Evolutionary conservation across 2,113 vertebrate species (phyloP), one percentile per base, ranked within the genome.

Genomic region (Manacus vitellinus): DNA sequence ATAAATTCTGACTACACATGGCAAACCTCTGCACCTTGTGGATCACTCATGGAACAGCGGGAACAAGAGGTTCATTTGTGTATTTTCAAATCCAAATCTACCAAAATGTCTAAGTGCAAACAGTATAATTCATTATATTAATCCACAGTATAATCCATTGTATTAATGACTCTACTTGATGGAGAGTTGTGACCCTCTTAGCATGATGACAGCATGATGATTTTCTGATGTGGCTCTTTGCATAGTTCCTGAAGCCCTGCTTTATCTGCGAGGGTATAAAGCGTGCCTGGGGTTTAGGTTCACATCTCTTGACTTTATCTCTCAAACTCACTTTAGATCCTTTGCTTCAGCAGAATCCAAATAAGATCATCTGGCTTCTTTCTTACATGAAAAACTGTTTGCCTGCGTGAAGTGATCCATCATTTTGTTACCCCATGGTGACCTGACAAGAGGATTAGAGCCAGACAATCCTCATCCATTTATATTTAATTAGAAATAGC

Each of bases 401-500:
- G 35, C 31, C 21, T 0, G 0, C 27, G 25, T 83, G 72, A 85
- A 62, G 18, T 35, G 31, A 87, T 75, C 56, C 43, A n/a, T 91
- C 14, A 43, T 71, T 95, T 92, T 87, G 37, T 92, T 91, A 91
- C 66, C 62, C 49, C 61, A 22, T 62, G 49, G 56, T 85, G 66
- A 89, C 68, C 52, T 87, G 66, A 75, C 23, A 46, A 56, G 44
- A 85, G 31, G 21, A 68, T 89, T 86, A 94, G 67, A 89, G 72
- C 16, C 49, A 95, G 89, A 73, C 73, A 22, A 91, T 89, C 89
- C 84, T 96, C 84, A 94, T 89, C 70, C 84, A 89, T 96, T 85
- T 89, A 94, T 92, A 91, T 95, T 95, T 95, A 49, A 95, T 96
- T 88, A 89, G 84, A 85, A 91, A 55, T 85, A 85, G 58, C 70